Base-by-base conservation (phyloP, 53 echinoderm and acorn worm species). In the Astropecten irregularis region DNA sequence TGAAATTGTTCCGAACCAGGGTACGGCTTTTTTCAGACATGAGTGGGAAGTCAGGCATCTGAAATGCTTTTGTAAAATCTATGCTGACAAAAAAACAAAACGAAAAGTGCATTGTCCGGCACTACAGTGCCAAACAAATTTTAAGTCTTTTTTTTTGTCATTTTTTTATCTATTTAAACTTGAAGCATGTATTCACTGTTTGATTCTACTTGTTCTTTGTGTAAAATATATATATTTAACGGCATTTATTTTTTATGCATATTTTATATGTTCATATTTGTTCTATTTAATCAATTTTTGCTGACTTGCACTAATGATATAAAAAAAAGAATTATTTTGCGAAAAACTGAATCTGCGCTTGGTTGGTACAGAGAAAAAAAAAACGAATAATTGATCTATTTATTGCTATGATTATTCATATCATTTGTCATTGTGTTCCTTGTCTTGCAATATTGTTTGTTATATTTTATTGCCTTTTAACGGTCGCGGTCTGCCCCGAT, bases 181-280 rank as follows among this genome's bases (percentile, higher is more conserved):
- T 70, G 70, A 70, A 70, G 70, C 50, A 70, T 71, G 19, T 71
- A 71, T 13, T 71, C 51, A 35, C 50, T 69, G 49, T 69, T 69
- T 74, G 74, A 74, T 74, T 42, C 42, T 42, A 42, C n/a, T 42
- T 74, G 54, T 55, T 37, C 40, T 74, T n/a, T 42, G 42, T 42
- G 74, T 74, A 57, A 49, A 71, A 71, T 14, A 74, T 74, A 56
- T 74, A 57, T 56, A 74, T 74, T 56, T 42, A 42, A 8, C 42
- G 6, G 74, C 74, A 55, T 74, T 74, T 74, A 56, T 56, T 73
- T 64, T 74, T 74, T 74, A 74, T 74, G 74, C 74, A 74, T 74
- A 74, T 74, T 74, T 74, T 74, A 74, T 74, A 42, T 42, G 42
- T 42, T 8, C 42, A 42, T 42, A 57, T 56, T 26, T 38, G 32